A percentile compares a stretch with the other conserved stretches of the same genome.
Conservation (phyloP, 2,888 invertebrate genomes). For the Ecliptopera silaceata region DNA sequence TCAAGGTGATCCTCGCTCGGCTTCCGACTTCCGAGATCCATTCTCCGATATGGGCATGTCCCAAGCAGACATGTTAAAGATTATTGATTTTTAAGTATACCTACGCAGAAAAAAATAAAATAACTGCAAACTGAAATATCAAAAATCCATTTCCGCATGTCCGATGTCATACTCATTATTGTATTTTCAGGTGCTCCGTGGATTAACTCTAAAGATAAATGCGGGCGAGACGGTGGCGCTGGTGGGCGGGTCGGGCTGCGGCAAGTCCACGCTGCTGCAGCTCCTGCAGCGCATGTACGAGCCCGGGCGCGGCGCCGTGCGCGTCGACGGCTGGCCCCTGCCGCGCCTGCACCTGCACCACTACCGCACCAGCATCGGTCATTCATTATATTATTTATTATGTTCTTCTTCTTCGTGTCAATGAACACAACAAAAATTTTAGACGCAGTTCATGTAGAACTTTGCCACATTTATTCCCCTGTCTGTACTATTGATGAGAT, state of each 20-base stretch:
- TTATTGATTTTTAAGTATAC: no score
- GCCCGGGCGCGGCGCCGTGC: constrained; percentile 81
- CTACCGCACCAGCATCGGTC: constrained; percentile 67
- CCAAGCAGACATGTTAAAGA: no score
- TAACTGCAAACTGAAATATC: no score
- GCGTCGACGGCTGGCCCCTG: constrained; percentile 85
- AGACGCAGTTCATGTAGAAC: no score
- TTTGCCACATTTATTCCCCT: no score
- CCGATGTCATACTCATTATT: neutral
- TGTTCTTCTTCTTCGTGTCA: no score
- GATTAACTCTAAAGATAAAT: constrained; percentile 82
- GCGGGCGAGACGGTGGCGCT: constrained; percentile 88
- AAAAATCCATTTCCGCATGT: no score
- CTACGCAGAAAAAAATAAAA: no score
- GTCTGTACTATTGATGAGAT: no score
- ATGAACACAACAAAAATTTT: no score
- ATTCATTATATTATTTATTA: no score
- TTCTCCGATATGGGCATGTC: no score
- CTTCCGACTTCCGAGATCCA: neutral
- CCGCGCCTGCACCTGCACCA: constrained; percentile 83
- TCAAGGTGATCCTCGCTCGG: constrained; percentile 74
- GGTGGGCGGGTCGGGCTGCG: constrained; percentile 90
- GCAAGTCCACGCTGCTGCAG: constrained; percentile 91
- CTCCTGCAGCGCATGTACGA: constrained; percentile 89
- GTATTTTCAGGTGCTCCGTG: constrained; percentile 83